Percentiles rank a stretch among this genome's conserved stretches.
Conservation (phyloP, 2,888 invertebrate species). For the Lepetodrilus schrolli region DNA sequence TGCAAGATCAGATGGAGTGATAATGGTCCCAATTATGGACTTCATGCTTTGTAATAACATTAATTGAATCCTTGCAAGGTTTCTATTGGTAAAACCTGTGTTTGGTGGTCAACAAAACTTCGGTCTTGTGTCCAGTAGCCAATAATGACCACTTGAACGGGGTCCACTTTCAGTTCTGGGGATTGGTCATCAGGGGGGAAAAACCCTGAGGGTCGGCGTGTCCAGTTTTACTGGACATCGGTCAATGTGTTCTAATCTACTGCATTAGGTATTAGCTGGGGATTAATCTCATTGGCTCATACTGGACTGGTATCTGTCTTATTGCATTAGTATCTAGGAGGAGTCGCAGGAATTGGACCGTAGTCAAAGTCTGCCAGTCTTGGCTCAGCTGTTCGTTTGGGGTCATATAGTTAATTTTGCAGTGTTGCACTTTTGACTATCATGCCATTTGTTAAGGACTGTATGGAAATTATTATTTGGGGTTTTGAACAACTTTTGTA, state of each 20-base stretch:
- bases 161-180: background rate
- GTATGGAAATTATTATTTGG: no score
- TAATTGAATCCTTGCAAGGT: slow-evolving; percentile 1
- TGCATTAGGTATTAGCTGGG: background rate
- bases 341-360: background rate
- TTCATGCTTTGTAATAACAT: background rate
- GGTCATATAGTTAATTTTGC: no score
- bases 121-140: background rate
- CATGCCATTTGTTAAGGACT: no score
- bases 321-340: background rate
- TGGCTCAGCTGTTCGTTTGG: no score
- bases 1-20: background rate
- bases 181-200: background rate
- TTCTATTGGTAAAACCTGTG: background rate
- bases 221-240: background rate
- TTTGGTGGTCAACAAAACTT: background rate
- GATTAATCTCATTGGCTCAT: slow-evolving; percentile 9
- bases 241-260: slow-evolving; percentile 5
- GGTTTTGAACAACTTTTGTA: no score
- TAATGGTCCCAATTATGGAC: slow-evolving; percentile 7
- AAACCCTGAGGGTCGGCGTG: background rate
- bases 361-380: background rate
- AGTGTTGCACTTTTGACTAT: no score
- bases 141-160: slow-evolving; percentile 15
- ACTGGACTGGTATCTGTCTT: background rate